Base-by-base conservation (phyloP, 2,113 vertebrate species). In the Lepisosteus oculatus region DNA sequence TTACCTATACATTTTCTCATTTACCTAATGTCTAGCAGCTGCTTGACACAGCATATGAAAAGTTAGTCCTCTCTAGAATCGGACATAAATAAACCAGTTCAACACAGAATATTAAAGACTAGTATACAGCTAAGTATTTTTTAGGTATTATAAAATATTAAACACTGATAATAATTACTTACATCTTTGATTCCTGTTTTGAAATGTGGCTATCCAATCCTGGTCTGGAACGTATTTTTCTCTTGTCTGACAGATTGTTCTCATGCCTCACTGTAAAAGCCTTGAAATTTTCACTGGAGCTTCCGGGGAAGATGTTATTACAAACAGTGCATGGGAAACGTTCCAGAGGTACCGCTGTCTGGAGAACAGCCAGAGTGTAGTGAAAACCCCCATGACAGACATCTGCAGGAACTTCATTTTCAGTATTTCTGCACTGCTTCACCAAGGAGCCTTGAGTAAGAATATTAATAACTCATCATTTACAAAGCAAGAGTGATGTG, bases 241-340 rank as follows among this genome's bases (percentile, higher is more conserved):
- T 69, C 71, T 74, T 74, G 14, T 74, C 76, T 73, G 13, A 0
- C 62, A 99, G 97, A 95, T 99, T 7, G 95, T 99, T 73, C 86
- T 99, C 78, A 96, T 99, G 94, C 97, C 97, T 0, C 94, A 96
- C 89, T 97, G 95, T 82, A 96, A 94, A 78, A 97, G 94, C 0
- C 83, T 99, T 87, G 96, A 99, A 71, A 93, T 99, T 68, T 99
- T 99, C 87, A 91, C 92, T 0, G 90, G 92, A 75, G 93, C 93
- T 0, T 91, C 94, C 0, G 95, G 91, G 0, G 93, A 95, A 3
- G 93, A 95, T 0, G 64, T 91, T 47, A 77, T 87, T 71, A 92
- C 85, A 0, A 95, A 92, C 74, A 91, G 85, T 0, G 91, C 86
- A 69, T 98, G 96, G 96, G 96, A 98, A 74, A 97, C 92, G 0